These are phyloP conservation scores for Cydia amplana DNA, from an alignment of 1,140 invertebrate species.

Conservation along the genomic window DNA sequence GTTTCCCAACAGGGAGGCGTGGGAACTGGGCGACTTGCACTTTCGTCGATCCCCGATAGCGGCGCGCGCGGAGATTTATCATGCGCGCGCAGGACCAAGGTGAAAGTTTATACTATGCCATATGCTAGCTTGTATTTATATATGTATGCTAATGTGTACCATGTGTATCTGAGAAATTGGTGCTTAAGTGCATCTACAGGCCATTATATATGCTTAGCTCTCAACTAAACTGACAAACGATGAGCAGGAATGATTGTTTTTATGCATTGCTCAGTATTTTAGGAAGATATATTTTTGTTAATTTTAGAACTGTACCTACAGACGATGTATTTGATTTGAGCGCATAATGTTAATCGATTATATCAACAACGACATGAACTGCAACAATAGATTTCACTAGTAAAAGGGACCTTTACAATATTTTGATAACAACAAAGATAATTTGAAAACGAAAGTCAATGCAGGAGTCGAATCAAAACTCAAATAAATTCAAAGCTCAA, in stretches of 20 bases:
- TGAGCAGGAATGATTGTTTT: no score
- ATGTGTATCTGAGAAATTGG: not conserved
- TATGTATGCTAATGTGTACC: not conserved
- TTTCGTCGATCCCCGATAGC: constrained; percentile 49
- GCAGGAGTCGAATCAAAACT: constrained; percentile 22
- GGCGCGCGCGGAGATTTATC: constrained; percentile 34
- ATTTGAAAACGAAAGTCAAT: constrained; percentile 14
- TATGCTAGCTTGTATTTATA: not conserved
- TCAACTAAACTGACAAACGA: not conserved
- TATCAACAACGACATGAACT: not conserved
- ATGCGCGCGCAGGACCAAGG: constrained; percentile 39
- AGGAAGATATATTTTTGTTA: not conserved
- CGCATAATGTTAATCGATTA: not conserved
- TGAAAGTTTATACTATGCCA: constrained; percentile 44
- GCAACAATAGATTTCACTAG: constrained; percentile 6
- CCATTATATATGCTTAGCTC: not conserved
- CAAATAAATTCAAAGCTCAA: constrained; percentile 38
- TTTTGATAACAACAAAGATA: constrained; percentile 22
- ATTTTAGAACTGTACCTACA: not conserved
- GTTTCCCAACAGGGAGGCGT: constrained; percentile 48
- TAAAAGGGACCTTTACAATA: constrained; percentile 1
- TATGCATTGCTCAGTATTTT: not conserved
- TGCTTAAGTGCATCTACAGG: not conserved
- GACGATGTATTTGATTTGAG: not conserved
- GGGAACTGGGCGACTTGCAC: constrained; percentile 73